A percentile compares a stretch with the other conserved stretches of the same genome.
These are phyloP conservation scores for Eristalis arbustorum DNA, from an alignment of 2,888 invertebrate genomes.

Conservation along the genomic window DNA sequence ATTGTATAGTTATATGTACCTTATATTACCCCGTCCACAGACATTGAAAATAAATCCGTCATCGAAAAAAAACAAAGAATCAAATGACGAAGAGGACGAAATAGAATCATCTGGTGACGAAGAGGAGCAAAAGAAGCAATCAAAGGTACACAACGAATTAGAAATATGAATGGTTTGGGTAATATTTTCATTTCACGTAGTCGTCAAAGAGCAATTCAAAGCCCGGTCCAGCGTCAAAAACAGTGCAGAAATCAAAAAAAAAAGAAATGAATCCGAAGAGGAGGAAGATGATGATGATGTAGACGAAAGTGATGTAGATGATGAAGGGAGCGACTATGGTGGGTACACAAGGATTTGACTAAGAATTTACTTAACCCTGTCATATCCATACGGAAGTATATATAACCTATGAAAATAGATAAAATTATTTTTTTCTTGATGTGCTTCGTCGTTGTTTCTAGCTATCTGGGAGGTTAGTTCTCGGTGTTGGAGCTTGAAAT, in stretches of 20 bases:
- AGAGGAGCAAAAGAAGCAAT: neutral
- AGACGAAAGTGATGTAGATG: slow-evolving; percentile 79
- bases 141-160: neutral
- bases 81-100: slow-evolving; percentile 36
- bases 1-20: neutral
- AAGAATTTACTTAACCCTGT: slow-evolving; percentile 4
- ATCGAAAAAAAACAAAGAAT: slow-evolving; percentile 13
- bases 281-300: slow-evolving; percentile 75
- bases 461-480: no score
- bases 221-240: neutral
- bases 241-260: slow-evolving; percentile 10
- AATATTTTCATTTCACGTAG: neutral
- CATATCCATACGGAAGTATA: neutral
- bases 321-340: slow-evolving; percentile 76
- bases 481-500: no score
- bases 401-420: neutral
- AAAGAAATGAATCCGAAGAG: slow-evolving; percentile 40
- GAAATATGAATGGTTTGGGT: neutral
- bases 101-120: slow-evolving; percentile 2
- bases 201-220: neutral
- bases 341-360: neutral
- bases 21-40: slow-evolving; percentile 1
- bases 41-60: slow-evolving; percentile 35
- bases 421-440: neutral
- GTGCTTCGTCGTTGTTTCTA: no score